Evolutionary conservation across 2,797 vertebrate species (phyloP), one percentile per base, ranked within the genome.

Genomic region (Bradypus variegatus): DNA sequence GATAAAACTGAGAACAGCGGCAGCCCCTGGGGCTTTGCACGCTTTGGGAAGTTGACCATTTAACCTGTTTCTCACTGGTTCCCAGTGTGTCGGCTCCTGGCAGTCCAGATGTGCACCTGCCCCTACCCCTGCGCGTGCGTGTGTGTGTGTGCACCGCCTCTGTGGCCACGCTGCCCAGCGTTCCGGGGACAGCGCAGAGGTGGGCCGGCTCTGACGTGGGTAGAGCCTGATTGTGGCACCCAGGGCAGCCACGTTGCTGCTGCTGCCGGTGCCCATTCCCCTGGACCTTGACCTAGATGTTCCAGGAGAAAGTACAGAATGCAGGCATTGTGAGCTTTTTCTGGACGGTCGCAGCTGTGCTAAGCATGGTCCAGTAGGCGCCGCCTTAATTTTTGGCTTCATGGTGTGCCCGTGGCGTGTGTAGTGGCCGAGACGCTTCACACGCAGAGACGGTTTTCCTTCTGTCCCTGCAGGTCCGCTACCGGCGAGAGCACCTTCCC

Each of bases 401-500:
- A 5, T 58, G 6, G 33, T 6, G 60, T 60, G 76, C 69, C 89
- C n/a, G 31, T 15, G 4, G 11, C 8, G 1, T 21, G 10, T n/a
- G 29, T 1, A 27, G 55, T 2, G 0, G 55, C 19, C 12, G 33
- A n/a, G 67, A 60, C 23, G 3, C 31, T 2, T n/a, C n/a, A 3
- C 6, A 23, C 19, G n/a, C 41, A 11, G 62, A 65, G 58, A 84
- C 41, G 8, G 0, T 36, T 77, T n/a, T 73, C 75, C 84, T 88
- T 53, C 33, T 77, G 7, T 72, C 75, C 36, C 86, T 7, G 4
- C 86, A 99, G 99, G 98, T 99, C 33, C 98, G 99, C 77, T 99
- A 99, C 94, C 98, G 98, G 65, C 98, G 98, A 95, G 99, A 99
- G 95, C 98, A 99, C 93, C 97, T 98, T 81, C 98, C 98, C 0